These are phyloP conservation scores for Melierax canorus DNA, from an alignment of 2,113 vertebrate genomes.

Conservation along the genomic window DNA sequence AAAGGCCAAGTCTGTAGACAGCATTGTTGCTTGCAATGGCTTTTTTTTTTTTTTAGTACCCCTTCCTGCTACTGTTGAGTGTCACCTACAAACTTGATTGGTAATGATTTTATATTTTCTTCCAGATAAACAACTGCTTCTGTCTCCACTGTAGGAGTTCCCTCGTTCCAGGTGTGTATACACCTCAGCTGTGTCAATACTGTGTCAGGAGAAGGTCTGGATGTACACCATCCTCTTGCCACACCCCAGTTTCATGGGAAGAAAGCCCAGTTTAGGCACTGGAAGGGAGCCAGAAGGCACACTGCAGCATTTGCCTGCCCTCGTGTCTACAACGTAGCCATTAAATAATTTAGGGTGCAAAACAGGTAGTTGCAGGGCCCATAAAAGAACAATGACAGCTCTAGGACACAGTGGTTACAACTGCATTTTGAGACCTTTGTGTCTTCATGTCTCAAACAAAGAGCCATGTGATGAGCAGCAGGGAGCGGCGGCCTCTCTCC, in stretches of 20 bases:
- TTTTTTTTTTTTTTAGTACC: background rate
- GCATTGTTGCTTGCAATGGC: background rate
- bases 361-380: background rate
- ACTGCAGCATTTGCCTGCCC: background rate
- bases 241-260: slow-evolving; percentile 18
- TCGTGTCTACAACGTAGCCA: background rate
- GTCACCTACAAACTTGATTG: background rate
- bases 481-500: no score
- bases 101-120: background rate
- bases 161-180: background rate
- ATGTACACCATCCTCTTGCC: background rate
- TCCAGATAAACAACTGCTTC: background rate
- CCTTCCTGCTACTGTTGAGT: background rate
- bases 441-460: background rate
- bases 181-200: background rate
- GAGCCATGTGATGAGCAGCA: no score
- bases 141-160: background rate
- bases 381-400: background rate
- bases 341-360: background rate
- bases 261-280: background rate
- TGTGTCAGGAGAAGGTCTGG: slow-evolving; percentile 22
- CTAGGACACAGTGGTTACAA: background rate
- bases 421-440: background rate
- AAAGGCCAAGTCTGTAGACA: background rate
- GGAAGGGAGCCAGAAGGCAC: background rate